Evolutionary conservation across 2,113 vertebrate genomes (phyloP), one percentile per base, ranked within the genome.

Genomic region (Dolichotis patagonum): DNA sequence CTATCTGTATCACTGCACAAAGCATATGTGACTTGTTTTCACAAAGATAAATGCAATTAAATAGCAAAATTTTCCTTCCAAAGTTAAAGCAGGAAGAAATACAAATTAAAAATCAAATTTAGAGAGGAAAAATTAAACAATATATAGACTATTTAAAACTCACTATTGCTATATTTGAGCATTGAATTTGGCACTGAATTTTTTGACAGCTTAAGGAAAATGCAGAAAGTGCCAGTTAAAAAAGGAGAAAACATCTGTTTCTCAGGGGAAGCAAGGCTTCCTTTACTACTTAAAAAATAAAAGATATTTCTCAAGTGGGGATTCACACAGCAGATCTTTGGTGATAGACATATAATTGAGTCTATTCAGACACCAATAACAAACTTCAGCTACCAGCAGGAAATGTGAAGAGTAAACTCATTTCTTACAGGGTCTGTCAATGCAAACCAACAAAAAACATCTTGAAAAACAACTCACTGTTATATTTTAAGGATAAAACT

Each of bases 221-320:
- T 88, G 30, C 71, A 94, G 84, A 90, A 75, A 81, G 58, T 78
- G 65, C 69, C 78, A 69, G 56, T 81, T 90, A 11, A 85, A 83
- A 94, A 94, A 86, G 49, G 10, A 83, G 46, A 95, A 97, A 96
- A 95, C 62, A 91, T 81, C 86, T 98, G 71, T 93, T 94, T 98
- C 94, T 87, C 28, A 71, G 14, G 38, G 30, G 62, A 93, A 94
- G 63, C n/a, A 96, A 93, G 94, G 3, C 46, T 91, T 93, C 88
- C 38, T 41, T 63, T 73, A 43, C 20, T 82, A 93, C 43, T 88
- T 93, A 86, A 88, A 90, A 88, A 92, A 82, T 43, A 90, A 77
- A 92, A 83, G 19, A 3, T 77, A 95, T 73, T 97, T 94, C 41
- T 91, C 78, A 43, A 73, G 30, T 93, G 81, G 35, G n/a, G n/a